phyloP scores from a whole-genome alignment of 2,113 vertebrate species.

The Coregonus clupeaformis region DNA sequence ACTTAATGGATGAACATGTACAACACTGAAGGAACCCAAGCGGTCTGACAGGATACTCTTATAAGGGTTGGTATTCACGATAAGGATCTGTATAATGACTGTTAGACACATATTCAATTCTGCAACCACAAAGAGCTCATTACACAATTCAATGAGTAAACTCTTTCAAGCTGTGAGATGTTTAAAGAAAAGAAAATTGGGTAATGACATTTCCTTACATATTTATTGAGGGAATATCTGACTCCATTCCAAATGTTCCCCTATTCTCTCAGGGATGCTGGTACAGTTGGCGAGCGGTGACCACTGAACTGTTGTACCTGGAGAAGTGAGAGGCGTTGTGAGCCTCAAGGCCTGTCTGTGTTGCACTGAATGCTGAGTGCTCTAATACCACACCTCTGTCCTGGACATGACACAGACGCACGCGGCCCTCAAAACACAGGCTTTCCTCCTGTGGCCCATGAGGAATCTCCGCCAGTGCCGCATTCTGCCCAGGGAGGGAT shows the following conservation, averaged over 20 bases:
- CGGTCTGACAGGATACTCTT: too few species aligned
- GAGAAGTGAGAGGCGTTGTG: constrained; percentile 47
- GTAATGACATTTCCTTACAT: background rate
- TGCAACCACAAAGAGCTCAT: too few species aligned
- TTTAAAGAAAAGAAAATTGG: background rate
- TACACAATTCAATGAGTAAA: too few species aligned
- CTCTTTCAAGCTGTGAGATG: too few species aligned
- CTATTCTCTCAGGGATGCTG: background rate
- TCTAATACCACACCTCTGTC: constrained; percentile 12
- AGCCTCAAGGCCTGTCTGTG: constrained; percentile 11
- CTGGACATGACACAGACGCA: constrained; percentile 62
- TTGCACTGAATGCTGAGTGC: constrained; percentile 7
- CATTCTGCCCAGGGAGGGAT: constrained; percentile 46
- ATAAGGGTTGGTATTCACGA: too few species aligned
- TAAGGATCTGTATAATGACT: too few species aligned
- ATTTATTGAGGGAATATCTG: background rate
- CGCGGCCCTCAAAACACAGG: constrained; percentile 57
- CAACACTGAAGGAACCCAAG: too few species aligned
- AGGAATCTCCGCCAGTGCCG: constrained; percentile 47
- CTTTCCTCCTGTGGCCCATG: constrained; percentile 59
- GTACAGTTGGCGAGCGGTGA: constrained; percentile 38
- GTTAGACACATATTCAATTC: too few species aligned
- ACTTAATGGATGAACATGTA: too few species aligned
- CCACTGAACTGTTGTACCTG: constrained; percentile 53
- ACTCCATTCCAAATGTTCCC: background rate